Percentiles rank a stretch among this genome's conserved stretches.
phyloP scores from a whole-genome alignment of 2,113 vertebrate species.

The Dicrurus megarhynchus region DNA sequence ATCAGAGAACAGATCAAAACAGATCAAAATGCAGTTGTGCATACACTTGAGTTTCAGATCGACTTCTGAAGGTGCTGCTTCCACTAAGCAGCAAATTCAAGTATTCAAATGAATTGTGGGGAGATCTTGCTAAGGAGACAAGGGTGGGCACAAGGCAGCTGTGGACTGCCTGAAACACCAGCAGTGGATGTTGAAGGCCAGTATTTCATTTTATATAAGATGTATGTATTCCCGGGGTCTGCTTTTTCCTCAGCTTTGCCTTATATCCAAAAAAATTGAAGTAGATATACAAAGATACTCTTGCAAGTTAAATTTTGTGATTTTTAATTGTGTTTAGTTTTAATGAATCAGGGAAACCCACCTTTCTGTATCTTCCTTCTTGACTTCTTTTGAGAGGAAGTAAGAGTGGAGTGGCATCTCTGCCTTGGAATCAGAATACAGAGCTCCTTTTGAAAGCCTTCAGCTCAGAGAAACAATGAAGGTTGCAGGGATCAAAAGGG shows the following conservation, averaged over 20 bases:
- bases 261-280: not conserved
- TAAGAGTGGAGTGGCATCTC: not conserved
- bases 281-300: not conserved
- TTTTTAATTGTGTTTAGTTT: not conserved
- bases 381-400: not conserved
- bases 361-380: not conserved
- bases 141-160: not conserved
- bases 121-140: not conserved
- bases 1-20: slow-evolving; percentile 43
- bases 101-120: not conserved
- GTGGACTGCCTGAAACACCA: not conserved
- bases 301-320: not conserved
- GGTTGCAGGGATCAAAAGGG: not conserved
- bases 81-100: not conserved
- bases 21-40: slow-evolving; percentile 51
- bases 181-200: not conserved
- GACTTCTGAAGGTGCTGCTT: slow-evolving; percentile 36
- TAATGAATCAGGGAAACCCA: not conserved
- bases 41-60: not conserved
- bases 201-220: not conserved
- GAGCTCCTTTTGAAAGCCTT: not conserved
- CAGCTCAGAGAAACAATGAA: not conserved
- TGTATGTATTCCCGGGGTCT: not conserved
- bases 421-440: not conserved
- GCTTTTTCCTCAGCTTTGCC: not conserved